A percentile compares a stretch with the other conserved stretches of the same genome.
Evolutionary conservation across 2,888 invertebrate genomes (phyloP).

Genomic region (Iselma pallidipennis): DNA sequence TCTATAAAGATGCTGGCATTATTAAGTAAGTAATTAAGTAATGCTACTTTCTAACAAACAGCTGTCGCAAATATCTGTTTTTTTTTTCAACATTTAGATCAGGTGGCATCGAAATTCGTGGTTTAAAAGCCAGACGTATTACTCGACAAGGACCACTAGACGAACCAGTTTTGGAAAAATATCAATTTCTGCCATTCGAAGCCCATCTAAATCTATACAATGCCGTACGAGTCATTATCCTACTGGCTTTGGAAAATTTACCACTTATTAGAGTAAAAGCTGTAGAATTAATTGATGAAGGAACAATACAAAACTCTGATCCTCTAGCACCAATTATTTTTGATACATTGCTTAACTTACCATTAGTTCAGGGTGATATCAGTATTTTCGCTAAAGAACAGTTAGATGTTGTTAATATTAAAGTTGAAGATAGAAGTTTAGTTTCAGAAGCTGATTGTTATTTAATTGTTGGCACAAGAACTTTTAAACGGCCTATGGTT

Average conservation of each 20-base stretch:
- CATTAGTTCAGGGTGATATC: slow-evolving; percentile 70
- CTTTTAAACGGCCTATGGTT: slow-evolving; percentile 58
- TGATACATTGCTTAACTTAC: slow-evolving; percentile 55
- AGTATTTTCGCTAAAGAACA: slow-evolving; percentile 61
- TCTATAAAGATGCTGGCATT: slow-evolving; percentile 51
- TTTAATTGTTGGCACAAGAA: slow-evolving; percentile 44
- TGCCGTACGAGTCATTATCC: slow-evolving; percentile 65
- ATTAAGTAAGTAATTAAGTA: slow-evolving; percentile 42
- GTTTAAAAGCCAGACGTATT: slow-evolving; percentile 76
- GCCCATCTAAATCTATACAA: slow-evolving; percentile 31
- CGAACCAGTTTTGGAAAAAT: slow-evolving; percentile 77
- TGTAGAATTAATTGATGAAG: slow-evolving; percentile 60
- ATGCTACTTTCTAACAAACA: too few species aligned
- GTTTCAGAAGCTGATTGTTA: slow-evolving; percentile 37
- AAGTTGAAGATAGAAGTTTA: slow-evolving; percentile 65
- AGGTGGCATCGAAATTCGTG: slow-evolving; percentile 78
- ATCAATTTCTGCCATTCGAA: slow-evolving; percentile 70
- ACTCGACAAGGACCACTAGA: slow-evolving; percentile 69
- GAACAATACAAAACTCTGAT: slow-evolving; percentile 38
- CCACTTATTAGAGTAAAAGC: slow-evolving; percentile 64
- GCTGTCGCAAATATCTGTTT: too few species aligned
- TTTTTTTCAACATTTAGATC: slow-evolving; percentile 60
- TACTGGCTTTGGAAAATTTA: slow-evolving; percentile 74
- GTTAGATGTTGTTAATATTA: slow-evolving; percentile 59
- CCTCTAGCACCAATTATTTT: too few species aligned